Evolutionary conservation across 1,140 invertebrate genomes (phyloP).

Genomic region (Euschistus heros): DNA sequence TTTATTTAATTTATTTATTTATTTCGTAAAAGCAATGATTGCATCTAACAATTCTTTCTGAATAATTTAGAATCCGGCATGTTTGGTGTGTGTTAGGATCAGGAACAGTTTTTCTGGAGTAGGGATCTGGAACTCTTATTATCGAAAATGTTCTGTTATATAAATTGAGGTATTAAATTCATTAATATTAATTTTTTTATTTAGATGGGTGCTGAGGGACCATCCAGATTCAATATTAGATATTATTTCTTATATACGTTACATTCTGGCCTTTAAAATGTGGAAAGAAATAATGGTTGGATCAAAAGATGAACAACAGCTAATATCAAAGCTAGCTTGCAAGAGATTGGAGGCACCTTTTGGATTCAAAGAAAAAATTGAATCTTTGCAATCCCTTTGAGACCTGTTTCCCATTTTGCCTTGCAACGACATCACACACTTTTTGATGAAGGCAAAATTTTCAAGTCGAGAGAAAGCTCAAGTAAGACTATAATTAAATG

Average conservation of each 20-base stretch:
- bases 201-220: constrained; percentile 21
- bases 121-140: no score
- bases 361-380: constrained; percentile 16
- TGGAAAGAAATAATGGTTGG: constrained; percentile 27
- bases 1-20: no score
- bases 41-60: no score
- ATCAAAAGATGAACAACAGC: constrained; percentile 21
- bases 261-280: constrained; percentile 30
- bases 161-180: no score
- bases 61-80: no score
- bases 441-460: constrained; percentile 25
- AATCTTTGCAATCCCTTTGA: background rate
- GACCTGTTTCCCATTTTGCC: constrained; percentile 19
- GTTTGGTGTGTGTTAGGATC: no score
- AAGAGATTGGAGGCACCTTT: constrained; percentile 23
- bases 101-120: no score
- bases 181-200: background rate
- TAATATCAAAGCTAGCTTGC: constrained; percentile 25
- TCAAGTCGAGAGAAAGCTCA: constrained; percentile 18
- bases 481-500: background rate
- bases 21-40: no score
- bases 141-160: no score
- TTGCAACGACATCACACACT: constrained; percentile 18
- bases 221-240: constrained; percentile 1
- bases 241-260: constrained; percentile 28